Evolutionary conservation across 1,140 invertebrate genomes (phyloP).

Genomic region (Lanistes nyassanus): DNA sequence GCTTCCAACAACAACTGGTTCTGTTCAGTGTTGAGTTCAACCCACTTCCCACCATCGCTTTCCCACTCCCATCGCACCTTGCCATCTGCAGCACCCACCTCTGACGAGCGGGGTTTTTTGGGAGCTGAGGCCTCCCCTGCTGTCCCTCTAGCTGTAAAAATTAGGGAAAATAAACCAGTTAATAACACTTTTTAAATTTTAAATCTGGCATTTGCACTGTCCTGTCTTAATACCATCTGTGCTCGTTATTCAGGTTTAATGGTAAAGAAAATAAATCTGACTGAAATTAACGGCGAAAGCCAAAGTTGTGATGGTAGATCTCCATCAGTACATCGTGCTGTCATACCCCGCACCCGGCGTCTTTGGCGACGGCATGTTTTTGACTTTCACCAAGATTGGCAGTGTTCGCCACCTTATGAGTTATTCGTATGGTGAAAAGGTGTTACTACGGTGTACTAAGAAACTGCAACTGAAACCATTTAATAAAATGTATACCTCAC

Average conservation of each 20-base stretch:
- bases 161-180: background rate
- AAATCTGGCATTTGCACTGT: too few relatives aligned
- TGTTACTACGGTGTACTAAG: too few relatives aligned
- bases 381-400: too few relatives aligned
- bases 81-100: constrained; percentile 4
- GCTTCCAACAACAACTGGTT: constrained; percentile 40
- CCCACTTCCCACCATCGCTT: constrained; percentile 49
- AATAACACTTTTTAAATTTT: background rate
- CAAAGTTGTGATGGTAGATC: background rate
- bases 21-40: constrained; percentile 33
- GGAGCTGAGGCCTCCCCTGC: constrained; percentile 28
- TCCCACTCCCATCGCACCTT: constrained; percentile 54
- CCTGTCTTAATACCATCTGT: background rate
- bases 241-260: background rate
- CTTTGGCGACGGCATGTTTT: too few relatives aligned
- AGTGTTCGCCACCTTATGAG: too few relatives aligned
- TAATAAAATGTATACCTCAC: too few relatives aligned
- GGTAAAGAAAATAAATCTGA: background rate
- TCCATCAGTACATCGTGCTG: too few relatives aligned
- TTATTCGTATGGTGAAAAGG: too few relatives aligned
- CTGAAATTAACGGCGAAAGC: background rate
- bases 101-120: constrained; percentile 17
- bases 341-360: too few relatives aligned
- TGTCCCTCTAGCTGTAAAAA: constrained; percentile 19
- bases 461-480: too few relatives aligned